phyloP scores from a whole-genome alignment of 2,888 invertebrate genomes.

The Lucinisca nassula region DNA sequence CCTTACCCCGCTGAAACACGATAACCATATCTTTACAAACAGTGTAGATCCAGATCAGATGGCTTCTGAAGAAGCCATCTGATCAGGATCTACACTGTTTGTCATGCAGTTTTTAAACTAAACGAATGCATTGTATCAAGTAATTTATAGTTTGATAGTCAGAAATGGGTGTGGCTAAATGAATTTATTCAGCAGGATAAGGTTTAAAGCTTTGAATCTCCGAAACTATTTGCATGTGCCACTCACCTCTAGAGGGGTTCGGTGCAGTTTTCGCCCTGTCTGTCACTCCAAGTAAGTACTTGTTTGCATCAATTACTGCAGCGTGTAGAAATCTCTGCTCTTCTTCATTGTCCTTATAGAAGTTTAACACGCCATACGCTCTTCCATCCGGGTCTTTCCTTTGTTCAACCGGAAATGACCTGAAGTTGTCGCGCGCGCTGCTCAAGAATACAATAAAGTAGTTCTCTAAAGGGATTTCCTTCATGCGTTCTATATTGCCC shows the following conservation, averaged over 20 bases:
- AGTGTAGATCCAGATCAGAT: no score
- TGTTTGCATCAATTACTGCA: constrained; percentile 70
- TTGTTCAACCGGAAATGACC: constrained; percentile 73
- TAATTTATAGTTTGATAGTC: no score
- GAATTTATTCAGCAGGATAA: no score
- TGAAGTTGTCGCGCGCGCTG: constrained; percentile 71
- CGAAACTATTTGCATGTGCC: no score
- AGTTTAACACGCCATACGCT: constrained; percentile 67
- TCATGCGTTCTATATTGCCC: constrained; percentile 72
- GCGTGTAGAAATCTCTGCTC: constrained; percentile 67
- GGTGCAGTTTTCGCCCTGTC: constrained; percentile 49
- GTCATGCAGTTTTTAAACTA: no score
- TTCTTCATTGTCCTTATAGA: constrained; percentile 64
- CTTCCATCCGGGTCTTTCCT: constrained; percentile 70
- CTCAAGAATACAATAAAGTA: constrained; percentile 72
- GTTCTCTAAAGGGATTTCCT: constrained; percentile 69
- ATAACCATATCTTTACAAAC: no score
- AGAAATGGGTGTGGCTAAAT: no score
- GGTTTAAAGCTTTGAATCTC: no score
- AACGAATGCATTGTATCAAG: no score
- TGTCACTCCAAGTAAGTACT: constrained; percentile 60
- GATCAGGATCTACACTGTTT: no score
- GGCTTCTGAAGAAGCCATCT: no score
- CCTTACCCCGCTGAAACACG: no score
- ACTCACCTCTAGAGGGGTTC: constrained; percentile 31